Evolutionary conservation across 1,140 invertebrate genomes (phyloP), one percentile per base, ranked within the genome.

Genomic region (Diachasmimorpha longicaudata): DNA sequence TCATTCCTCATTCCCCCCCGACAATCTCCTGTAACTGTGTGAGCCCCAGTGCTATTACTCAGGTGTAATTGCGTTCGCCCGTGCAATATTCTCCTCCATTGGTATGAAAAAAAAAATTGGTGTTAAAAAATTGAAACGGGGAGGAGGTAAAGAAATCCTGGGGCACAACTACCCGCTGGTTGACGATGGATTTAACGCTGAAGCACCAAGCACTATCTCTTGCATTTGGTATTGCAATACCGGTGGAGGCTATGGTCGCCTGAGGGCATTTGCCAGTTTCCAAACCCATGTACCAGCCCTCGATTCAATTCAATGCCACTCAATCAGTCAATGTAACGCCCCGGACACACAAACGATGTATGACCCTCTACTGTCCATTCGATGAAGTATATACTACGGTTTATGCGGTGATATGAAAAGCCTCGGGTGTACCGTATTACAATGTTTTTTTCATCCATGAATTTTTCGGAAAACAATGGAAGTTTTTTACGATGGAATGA

Each of bases 231-330:
- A 25, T 52, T 67, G 67, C 73, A 74, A 74, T 67, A 67, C 77
- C 78, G 78, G 77, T 77, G 79, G 48, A 52, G 1, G 39, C 39
- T 1, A 52, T 52, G 48, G 48, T n/a, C 52, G 68, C 55, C 82
- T 78, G 76, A 80, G 83, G 84, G 82, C 83, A 85, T 86, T 86
- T 87, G 82, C 81, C 85, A 85, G 83, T 82, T 83, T 81, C 78
- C 80, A 77, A 42, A 42, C 71, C 66, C 31, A 68, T 68, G 25
- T 31, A 55, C 67, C 79, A 82, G 84, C 83, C 83, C 84, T 82
- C 85, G 81, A 86, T 87, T 87, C 85, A 86, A 87, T 88, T 87
- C 85, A 87, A 88, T 87, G 85, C 85, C 85, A 87, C 87, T 88
- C 87, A 87, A 87, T 88, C 86, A 87, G 86, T 87, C 86, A 85